Evolutionary conservation across 2,113 vertebrate species (phyloP), one percentile per base, ranked within the genome.

Genomic region (Trachemys scripta): DNA sequence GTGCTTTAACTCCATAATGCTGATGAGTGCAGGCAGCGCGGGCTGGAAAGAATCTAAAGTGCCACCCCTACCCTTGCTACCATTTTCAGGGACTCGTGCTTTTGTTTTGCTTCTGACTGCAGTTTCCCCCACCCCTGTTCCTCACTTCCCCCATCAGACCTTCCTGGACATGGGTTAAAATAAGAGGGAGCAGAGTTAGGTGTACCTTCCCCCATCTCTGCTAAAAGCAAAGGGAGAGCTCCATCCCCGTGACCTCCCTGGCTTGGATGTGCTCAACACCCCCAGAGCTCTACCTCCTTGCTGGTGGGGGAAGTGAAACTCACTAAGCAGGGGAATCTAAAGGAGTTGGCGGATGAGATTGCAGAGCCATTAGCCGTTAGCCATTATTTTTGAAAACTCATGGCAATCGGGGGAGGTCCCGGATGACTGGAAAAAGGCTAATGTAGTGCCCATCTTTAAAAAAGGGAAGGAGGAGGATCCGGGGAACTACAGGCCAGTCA

Each of bases 21-120:
- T 5, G 38, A 3, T 0, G 1, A 4, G 7, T 8, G 24, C 50
- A 22, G 91, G 45, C 80, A 47, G 82, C 31, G 79, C 31, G 35
- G 53, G 1, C 49, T 89, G 89, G 80, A 69, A 76, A 4, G 78
- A 57, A 29, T 2, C 0, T 25, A 4, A 35, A 24, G 53, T 79
- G 76, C 10, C 84, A 47, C 0, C 84, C 29, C 53, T 3, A 31
- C 42, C 31, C 24, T 35, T 45, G 1, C 24, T 0, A 4, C 5
- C 92, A 79, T 93, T 95, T 95, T 92, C 78, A 78, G 90, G 80
- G 90, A 96, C 56, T 69, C 62, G 45, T 90, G 90, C 88, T 87
- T 97, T 94, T 97, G 92, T 96, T 95, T 84, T n/a, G 2, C 79
- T 65, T 95, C 91, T 90, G 95, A 94, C 83, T n/a, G 81, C 92